Conservation (phyloP, 2,113 vertebrate genomes). For the Phalacrocorax carbo region DNA sequence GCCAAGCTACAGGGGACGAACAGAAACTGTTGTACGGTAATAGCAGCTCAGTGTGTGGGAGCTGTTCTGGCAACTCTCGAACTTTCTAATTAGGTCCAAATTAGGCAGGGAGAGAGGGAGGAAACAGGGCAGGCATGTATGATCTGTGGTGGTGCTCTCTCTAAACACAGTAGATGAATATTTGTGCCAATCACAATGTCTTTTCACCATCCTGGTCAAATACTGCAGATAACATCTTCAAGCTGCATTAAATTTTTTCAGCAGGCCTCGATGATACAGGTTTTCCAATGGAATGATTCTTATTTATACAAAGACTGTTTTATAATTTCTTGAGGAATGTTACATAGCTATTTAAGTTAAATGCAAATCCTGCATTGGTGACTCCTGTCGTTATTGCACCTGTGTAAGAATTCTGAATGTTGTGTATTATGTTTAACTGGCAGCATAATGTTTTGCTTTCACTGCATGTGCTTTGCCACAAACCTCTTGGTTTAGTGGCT, state of each 20-base stretch:
- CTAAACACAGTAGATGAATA: fast-evolving
- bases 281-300: neutral
- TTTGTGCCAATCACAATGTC: neutral
- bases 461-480: neutral
- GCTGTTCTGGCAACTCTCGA: neutral
- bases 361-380: neutral
- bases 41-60: neutral
- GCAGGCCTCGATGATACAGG: neutral
- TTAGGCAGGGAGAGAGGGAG: neutral
- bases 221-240: neutral
- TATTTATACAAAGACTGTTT: neutral
- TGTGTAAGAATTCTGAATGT: neutral
- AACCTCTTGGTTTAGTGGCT: neutral
- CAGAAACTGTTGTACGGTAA: neutral
- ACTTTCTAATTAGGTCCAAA: neutral
- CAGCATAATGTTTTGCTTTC: neutral
- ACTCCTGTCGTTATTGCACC: neutral
- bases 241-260: neutral
- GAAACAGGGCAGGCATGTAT: neutral
- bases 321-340: neutral
- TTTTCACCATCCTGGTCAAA: neutral
- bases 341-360: neutral
- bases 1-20: neutral
- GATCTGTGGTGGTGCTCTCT: neutral
- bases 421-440: neutral